These are phyloP conservation scores for Lysiphlebus fabarum DNA, from an alignment of 1,140 invertebrate genomes.

Conservation along the genomic window DNA sequence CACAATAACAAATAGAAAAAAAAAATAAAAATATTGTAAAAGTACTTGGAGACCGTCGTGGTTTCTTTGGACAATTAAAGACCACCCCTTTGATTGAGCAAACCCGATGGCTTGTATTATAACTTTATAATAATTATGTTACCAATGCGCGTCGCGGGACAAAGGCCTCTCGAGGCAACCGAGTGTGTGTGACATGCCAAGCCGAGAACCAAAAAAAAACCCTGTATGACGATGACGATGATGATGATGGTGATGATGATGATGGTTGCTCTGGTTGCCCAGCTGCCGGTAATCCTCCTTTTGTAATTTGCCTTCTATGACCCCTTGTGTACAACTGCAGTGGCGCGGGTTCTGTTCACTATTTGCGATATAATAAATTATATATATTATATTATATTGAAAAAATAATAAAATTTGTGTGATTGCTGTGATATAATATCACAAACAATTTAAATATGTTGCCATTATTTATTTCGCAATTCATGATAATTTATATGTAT, in stretches of 20 bases:
- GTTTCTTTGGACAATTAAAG: no score
- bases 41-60: no score
- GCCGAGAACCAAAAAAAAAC: no score
- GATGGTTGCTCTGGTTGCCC: slow-evolving; percentile 51
- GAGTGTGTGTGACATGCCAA: slow-evolving; percentile 8
- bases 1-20: no score
- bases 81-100: slow-evolving; percentile 31
- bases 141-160: slow-evolving; percentile 54
- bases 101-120: slow-evolving; percentile 53
- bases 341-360: slow-evolving; percentile 34
- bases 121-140: slow-evolving; percentile 59
- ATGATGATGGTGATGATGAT: slow-evolving; percentile 9
- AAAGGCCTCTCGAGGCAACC: slow-evolving; percentile 43
- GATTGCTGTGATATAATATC: no score
- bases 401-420: no score
- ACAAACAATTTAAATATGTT: no score
- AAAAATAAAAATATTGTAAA: no score
- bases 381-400: no score
- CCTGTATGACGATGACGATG: neutral
- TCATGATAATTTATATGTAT: no score
- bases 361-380: no score
- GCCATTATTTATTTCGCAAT: no score
- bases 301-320: slow-evolving; percentile 55
- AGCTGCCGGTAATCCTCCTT: slow-evolving; percentile 57
- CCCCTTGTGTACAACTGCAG: slow-evolving; percentile 46